Conservation (phyloP, 2,113 vertebrate genomes). For the Neotragus moschatus region DNA sequence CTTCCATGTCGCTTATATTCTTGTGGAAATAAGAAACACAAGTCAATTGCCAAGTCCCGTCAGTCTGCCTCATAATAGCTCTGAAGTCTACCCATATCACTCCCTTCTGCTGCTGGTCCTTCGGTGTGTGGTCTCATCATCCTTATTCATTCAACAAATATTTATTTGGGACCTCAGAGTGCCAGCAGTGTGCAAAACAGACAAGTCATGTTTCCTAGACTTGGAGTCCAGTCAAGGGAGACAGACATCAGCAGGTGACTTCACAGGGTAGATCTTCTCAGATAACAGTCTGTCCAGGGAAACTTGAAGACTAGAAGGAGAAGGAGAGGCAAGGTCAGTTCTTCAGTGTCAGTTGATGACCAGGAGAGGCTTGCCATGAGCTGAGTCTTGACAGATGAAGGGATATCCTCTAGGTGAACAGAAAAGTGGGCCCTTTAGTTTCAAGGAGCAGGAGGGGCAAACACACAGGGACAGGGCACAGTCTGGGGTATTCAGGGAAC, state of each 20-base stretch:
- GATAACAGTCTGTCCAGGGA: neutral
- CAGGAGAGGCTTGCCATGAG: neutral
- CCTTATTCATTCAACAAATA: neutral
- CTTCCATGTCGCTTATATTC: neutral
- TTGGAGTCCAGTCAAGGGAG: neutral
- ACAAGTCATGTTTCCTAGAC: neutral
- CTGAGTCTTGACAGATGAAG: conserved; percentile 4
- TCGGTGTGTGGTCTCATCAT: neutral
- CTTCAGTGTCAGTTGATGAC: neutral
- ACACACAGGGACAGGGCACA: neutral
- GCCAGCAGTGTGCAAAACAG: neutral
- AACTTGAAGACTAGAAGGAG: neutral
- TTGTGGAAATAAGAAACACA: neutral
- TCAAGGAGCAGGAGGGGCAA: neutral
- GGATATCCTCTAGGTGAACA: neutral
- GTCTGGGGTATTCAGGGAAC: neutral
- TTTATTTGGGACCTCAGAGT: neutral
- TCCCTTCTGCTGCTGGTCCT: neutral
- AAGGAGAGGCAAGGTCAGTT: neutral
- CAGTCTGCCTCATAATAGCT: neutral
- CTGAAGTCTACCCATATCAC: neutral
- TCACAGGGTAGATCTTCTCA: neutral
- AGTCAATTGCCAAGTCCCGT: neutral
- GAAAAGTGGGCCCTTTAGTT: neutral
- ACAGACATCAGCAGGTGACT: neutral